These are phyloP conservation scores for Nomada flava DNA, from an alignment of 2,888 invertebrate species.

Conservation along the genomic window DNA sequence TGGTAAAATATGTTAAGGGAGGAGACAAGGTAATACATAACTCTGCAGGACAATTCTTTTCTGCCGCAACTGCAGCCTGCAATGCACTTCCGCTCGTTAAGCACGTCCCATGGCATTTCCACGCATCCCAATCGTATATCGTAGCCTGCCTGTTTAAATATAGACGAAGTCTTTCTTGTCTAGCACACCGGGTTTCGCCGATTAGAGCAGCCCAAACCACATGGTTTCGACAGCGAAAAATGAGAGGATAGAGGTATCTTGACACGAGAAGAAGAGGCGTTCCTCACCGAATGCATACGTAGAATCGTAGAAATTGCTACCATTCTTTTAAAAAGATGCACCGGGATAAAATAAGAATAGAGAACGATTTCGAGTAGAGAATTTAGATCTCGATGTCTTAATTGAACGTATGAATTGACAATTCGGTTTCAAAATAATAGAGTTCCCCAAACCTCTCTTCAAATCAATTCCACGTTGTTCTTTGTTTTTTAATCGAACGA, in stretches of 20 bases:
- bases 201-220: slow-evolving; percentile 39
- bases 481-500: background rate
- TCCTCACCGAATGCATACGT: background rate
- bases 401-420: background rate
- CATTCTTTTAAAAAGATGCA: background rate
- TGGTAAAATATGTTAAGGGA: background rate
- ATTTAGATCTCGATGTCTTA: background rate
- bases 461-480: too few relatives aligned
- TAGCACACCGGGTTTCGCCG: slow-evolving; percentile 35
- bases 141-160: slow-evolving; percentile 69
- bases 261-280: background rate
- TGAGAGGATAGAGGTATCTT: background rate
- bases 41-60: slow-evolving; percentile 33
- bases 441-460: too few relatives aligned
- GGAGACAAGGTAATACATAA: slow-evolving; percentile 11
- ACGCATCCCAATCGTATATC: slow-evolving; percentile 69
- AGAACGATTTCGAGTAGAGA: background rate
- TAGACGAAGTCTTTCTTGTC: slow-evolving; percentile 60
- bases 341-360: background rate
- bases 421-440: too few relatives aligned
- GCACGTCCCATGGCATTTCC: slow-evolving; percentile 75
- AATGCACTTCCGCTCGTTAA: slow-evolving; percentile 73
- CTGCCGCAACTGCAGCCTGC: slow-evolving; percentile 68
- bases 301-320: background rate
- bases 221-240: slow-evolving; percentile 36